Percentiles rank a stretch among this genome's conserved stretches.
Conservation (phyloP, 2,797 vertebrate genomes). For the Peromyscus nudipes region DNA sequence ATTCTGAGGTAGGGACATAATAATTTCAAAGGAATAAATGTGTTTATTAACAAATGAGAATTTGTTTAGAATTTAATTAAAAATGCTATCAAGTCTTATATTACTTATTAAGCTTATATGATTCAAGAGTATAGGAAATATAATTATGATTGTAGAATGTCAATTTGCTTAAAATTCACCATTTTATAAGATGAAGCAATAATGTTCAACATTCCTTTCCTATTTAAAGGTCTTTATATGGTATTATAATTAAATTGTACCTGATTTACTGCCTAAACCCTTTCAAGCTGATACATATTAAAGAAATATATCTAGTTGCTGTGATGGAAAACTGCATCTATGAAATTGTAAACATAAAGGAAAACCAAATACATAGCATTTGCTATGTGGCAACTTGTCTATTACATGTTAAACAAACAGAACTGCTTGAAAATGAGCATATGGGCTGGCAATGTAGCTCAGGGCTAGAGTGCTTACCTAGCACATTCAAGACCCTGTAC, state of each 20-base stretch:
- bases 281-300: conserved; percentile 47
- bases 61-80: conserved; percentile 52
- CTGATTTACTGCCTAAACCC: neutral
- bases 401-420: conserved; percentile 60
- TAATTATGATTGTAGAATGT: conserved; percentile 7
- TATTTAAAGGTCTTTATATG: conserved; percentile 33
- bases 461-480: neutral
- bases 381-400: conserved; percentile 15
- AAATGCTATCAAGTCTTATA: neutral
- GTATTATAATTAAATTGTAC: conserved; percentile 41
- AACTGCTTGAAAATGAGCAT: neutral
- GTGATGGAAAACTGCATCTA: conserved; percentile 29
- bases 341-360: conserved; percentile 49
- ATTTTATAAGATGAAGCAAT: conserved; percentile 70
- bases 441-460: neutral
- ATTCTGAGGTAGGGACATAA: neutral
- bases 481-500: neutral
- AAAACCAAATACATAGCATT: conserved; percentile 50
- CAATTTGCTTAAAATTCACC: conserved; percentile 40
- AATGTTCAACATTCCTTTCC: conserved; percentile 52
- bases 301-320: conserved; percentile 40
- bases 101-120: conserved; percentile 38
- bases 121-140: conserved; percentile 54
- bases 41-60: conserved; percentile 56
- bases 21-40: neutral